phyloP scores from a whole-genome alignment of 2,797 vertebrate genomes.

The Aselliscus stoliczkanus region DNA sequence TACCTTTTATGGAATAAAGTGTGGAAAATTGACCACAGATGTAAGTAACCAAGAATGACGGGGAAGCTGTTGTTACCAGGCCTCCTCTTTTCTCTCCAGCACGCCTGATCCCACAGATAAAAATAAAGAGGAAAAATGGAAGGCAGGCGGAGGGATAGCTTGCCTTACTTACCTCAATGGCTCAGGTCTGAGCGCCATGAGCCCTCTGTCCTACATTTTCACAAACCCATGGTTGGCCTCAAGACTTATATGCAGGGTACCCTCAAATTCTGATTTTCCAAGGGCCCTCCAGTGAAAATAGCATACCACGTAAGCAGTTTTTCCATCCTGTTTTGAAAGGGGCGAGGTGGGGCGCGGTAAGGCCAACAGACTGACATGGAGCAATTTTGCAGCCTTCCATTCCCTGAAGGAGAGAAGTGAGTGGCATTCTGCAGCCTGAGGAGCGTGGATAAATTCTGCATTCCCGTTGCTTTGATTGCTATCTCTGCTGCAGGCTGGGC shows the following conservation, averaged over 20 bases:
- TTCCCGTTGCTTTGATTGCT: constrained; percentile 73
- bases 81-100: constrained; percentile 77
- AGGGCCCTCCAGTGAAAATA: constrained; percentile 74
- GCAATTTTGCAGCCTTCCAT: constrained; percentile 51
- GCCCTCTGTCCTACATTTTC: not conserved
- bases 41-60: constrained; percentile 84
- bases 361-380: constrained; percentile 60
- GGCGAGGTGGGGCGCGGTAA: constrained; percentile 36
- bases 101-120: constrained; percentile 82
- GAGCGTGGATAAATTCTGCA: constrained; percentile 43
- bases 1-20: constrained; percentile 91
- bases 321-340: constrained; percentile 68
- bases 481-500: constrained; percentile 66
- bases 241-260: not conserved
- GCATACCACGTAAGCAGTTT: constrained; percentile 56
- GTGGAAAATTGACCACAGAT: constrained; percentile 87
- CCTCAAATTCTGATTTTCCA: not conserved
- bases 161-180: constrained; percentile 67
- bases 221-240: not conserved
- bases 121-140: constrained; percentile 81
- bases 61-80: constrained; percentile 82
- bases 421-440: constrained; percentile 52
- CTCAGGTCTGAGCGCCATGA: not conserved
- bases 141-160: constrained; percentile 74
- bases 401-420: constrained; percentile 41